Base-by-base conservation (phyloP, 2,888 invertebrate genomes). In the Eugnorisma glareosa region DNA sequence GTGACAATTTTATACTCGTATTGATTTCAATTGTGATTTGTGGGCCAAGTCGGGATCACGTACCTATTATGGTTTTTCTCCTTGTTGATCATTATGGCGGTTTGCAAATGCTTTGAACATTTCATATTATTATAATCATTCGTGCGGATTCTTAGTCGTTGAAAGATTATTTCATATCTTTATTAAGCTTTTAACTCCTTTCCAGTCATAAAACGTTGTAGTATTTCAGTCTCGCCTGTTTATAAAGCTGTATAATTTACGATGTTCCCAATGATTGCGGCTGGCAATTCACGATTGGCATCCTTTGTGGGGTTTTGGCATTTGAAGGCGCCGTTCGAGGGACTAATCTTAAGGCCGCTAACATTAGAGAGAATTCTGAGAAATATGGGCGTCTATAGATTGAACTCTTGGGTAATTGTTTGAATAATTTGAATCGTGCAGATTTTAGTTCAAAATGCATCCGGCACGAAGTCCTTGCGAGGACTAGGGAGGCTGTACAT, bases 261-360 rank as follows among this genome's bases (percentile, higher is more conserved):
- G 91, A 91, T 92, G 85, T 86, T 81, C 78, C 83, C 87, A 89
- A 88, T 85, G 90, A 93, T 92, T 92, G 90, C 89, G 88, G 85
- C 88, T 93, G 93, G 92, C 89, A 93, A 93, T 93, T 94, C 94
- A 93, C 95, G 94, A 93, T 91, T 91, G 90, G 89, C 90, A 92
- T 93, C 92, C 92, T 90, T 93, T 90, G 91, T 90, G 89, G 88
- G 89, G 89, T 85, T 88, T 79, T 92, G 93, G 91, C 93, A 93
- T 94, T 94, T 92, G 88, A 75, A 89, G 86, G 86, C 88, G 89
- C 86, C 88, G 86, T 89, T 87, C 84, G 81, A 90, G 90, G 90
- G 89, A 90, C 88, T 87, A 89, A 90, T 90, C 89, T 91, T 91
- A 86, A 89, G 87, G 86, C 87, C 86, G 82, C 83, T 81, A 83